These are phyloP conservation scores for Pteromalus puparum DNA, from an alignment of 1,140 invertebrate genomes.

Conservation along the genomic window DNA sequence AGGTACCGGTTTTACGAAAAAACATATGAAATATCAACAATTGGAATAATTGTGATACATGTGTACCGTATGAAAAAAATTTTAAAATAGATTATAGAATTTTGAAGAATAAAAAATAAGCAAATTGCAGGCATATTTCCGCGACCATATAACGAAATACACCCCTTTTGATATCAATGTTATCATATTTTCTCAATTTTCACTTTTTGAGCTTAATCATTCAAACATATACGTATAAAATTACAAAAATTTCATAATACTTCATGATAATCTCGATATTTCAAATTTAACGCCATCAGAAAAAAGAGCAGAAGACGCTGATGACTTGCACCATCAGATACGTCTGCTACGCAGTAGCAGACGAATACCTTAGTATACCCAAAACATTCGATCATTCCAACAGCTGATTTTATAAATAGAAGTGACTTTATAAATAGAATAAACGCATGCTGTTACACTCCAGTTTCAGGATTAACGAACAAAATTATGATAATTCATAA, in stretches of 20 bases:
- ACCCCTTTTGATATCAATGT: too few species aligned
- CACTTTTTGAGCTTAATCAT: too few species aligned
- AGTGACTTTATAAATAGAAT: not conserved
- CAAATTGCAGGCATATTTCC: too few species aligned
- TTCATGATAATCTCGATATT: not conserved
- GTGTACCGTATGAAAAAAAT: too few species aligned
- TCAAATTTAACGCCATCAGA: conserved; percentile 33
- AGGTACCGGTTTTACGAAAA: not conserved
- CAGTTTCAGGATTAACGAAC: not conserved
- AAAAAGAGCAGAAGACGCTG: not conserved
- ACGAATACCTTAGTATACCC: not conserved
- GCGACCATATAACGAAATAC: too few species aligned
- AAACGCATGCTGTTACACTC: not conserved
- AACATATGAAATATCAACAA: not conserved
- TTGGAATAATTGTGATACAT: too few species aligned
- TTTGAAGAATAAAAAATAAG: too few species aligned
- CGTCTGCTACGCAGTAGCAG: not conserved
- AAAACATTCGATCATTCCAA: not conserved
- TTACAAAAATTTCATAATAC: not conserved
- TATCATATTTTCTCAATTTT: too few species aligned
- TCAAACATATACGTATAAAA: too few species aligned
- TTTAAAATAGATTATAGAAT: too few species aligned
- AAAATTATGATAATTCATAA: not conserved
- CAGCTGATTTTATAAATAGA: conserved; percentile 49
- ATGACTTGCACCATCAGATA: too few species aligned